Conservation (phyloP, 2,888 invertebrate genomes). For the Unio delphinus region DNA sequence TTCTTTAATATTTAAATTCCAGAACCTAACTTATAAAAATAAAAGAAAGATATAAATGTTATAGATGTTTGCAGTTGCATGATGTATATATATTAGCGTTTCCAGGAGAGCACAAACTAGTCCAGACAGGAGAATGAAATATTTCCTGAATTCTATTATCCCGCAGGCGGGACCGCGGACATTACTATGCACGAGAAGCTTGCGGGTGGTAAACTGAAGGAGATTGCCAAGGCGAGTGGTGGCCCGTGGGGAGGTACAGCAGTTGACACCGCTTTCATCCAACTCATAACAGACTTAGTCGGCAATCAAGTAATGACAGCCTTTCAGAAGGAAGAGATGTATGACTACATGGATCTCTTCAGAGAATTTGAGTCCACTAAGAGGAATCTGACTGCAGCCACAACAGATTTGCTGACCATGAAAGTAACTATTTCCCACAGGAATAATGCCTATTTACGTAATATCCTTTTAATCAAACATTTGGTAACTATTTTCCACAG, state of each 20-base stretch:
- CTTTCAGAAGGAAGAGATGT: slow-evolving; percentile 16
- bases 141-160: background rate
- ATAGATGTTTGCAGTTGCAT: too few species aligned
- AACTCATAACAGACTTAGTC: slow-evolving; percentile 14
- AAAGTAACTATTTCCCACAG: background rate
- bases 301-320: slow-evolving; percentile 19
- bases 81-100: too few species aligned
- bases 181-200: slow-evolving; percentile 24
- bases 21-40: too few species aligned
- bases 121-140: too few species aligned
- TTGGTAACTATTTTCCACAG: too few species aligned
- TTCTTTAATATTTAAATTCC: too few species aligned
- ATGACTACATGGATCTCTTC: slow-evolving; percentile 23
- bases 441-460: too few species aligned
- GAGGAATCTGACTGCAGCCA: slow-evolving; percentile 4
- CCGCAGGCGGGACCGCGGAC: slow-evolving; percentile 30
- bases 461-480: too few species aligned
- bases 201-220: slow-evolving; percentile 17
- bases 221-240: slow-evolving; percentile 26
- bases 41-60: too few species aligned
- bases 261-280: slow-evolving; percentile 20
- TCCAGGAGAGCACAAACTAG: too few species aligned
- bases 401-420: slow-evolving; percentile 1
- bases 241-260: slow-evolving; percentile 27
- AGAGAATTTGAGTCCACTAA: slow-evolving; percentile 32